Evolutionary conservation across 2,888 invertebrate species (phyloP), one percentile per base, ranked within the genome.

Genomic region (Plebejus melissa): DNA sequence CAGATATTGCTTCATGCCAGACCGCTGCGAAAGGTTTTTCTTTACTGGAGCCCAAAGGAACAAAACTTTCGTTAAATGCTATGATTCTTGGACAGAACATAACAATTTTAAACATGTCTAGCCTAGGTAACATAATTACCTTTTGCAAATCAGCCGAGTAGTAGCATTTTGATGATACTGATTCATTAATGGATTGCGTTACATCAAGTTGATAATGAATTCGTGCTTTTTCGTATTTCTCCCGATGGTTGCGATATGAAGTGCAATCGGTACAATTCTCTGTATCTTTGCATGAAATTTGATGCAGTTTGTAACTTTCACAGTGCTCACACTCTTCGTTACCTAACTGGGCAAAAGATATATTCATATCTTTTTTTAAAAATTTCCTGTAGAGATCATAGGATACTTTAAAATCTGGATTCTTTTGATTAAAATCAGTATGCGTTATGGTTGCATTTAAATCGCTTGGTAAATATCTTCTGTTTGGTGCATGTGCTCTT

Each of bases 401-500:
- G 4, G 50, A n/a, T 69, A 65, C 36, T 9, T 65, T 74, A 22
- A 22, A 22, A 22, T 22, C 22, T 22, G 22, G 22, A 22, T 22
- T 22, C 22, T 22, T 22, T 22, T 22, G 22, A 22, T 22, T 22
- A 22, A 22, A 22, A 22, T 22, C 22, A 22, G 22, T 65, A 32
- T 74, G 32, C 57, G 69, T 69, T 65, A 65, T 22, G 22, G 32
- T 38, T 11, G 46, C 36, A 28, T 41, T 74, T 65, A 58, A 6
- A 16, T 58, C 69, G 28, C 28, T 50, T 28, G 74, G 74, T 32
- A 74, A 28, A 22, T 22, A 22, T 22, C 58, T 58, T 74, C 36
- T n/a, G 46, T 69, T 69, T 11, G 74, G 74, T 41, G 74, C 74
- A 46, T 74, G 74, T 50, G 22, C 46, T 22, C 74, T 65, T 58